These are phyloP conservation scores for Coranthus polyacanthus DNA, from an alignment of 2,797 vertebrate species.

Conservation along the genomic window DNA sequence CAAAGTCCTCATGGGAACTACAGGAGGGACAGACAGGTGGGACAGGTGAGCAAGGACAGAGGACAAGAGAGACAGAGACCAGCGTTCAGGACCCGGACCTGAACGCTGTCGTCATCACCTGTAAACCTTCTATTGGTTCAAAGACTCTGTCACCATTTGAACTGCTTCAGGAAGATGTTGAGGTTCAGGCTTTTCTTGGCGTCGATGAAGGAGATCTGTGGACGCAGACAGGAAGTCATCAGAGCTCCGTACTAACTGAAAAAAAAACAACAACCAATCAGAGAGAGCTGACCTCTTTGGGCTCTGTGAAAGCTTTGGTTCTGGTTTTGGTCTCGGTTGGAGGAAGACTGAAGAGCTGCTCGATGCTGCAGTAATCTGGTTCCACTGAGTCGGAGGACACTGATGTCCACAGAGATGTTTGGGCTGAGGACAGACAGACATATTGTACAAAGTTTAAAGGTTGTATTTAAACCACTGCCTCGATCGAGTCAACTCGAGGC, in stretches of 20 bases:
- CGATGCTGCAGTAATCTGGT: constrained; percentile 90
- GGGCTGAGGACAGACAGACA: constrained; percentile 71
- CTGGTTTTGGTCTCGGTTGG: constrained; percentile 81
- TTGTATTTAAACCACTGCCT: too few species aligned
- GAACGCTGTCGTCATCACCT: too few species aligned
- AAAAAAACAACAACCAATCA: neutral
- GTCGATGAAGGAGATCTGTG: constrained; percentile 92
- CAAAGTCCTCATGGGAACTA: constrained; percentile 89
- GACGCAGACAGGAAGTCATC: neutral
- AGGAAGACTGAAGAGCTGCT: constrained; percentile 90
- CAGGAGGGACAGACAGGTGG: constrained; percentile 9
- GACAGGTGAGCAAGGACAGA: neutral
- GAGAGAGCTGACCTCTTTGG: constrained; percentile 81
- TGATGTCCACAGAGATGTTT: constrained; percentile 88
- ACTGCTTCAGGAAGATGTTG: constrained; percentile 95
- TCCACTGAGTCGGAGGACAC: constrained; percentile 71
- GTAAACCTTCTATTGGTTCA: constrained; percentile 17
- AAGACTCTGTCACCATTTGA: constrained; percentile 85
- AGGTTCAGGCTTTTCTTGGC: constrained; percentile 92
- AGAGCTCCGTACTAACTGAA: neutral
- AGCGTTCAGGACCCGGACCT: too few species aligned
- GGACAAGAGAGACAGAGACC: neutral
- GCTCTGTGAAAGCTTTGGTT: constrained; percentile 78
- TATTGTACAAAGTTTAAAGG: neutral
- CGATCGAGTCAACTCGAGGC: too few species aligned